phyloP scores from a whole-genome alignment of 2,797 vertebrate species.

The Neosalanx taihuensis region DNA sequence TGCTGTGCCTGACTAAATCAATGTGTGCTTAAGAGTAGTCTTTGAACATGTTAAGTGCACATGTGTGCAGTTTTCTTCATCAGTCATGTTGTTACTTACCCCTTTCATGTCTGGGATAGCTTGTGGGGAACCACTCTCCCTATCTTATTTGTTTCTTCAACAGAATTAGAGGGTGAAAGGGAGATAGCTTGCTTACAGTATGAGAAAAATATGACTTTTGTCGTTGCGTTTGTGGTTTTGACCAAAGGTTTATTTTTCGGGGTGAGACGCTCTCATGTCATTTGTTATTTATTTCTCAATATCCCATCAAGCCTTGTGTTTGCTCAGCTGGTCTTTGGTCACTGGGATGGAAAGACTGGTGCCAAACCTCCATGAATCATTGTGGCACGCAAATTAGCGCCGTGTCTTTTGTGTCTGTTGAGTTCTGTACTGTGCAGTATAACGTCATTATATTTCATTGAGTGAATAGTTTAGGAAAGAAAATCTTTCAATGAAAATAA shows the following conservation, averaged over 20 bases:
- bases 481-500: background rate
- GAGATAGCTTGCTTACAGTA: slow-evolving; percentile 4
- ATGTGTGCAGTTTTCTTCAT: background rate
- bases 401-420: background rate
- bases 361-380: background rate
- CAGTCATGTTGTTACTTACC: background rate
- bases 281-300: slow-evolving; percentile 20
- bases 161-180: background rate
- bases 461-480: background rate
- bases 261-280: slow-evolving; percentile 16
- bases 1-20: background rate
- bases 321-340: slow-evolving; percentile 27
- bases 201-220: slow-evolving; percentile 17
- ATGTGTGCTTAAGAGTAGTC: background rate
- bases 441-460: background rate
- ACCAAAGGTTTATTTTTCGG: background rate
- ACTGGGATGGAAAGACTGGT: background rate
- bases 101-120: slow-evolving; percentile 14
- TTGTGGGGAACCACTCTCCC: background rate
- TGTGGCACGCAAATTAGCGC: background rate
- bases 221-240: slow-evolving; percentile 10
- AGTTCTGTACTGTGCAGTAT: background rate
- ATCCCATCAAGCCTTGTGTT: slow-evolving; percentile 20
- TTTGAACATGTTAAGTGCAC: slow-evolving; percentile 12
- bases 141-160: background rate